Conservation (phyloP, 2,888 invertebrate genomes). For the Athalia circularis region DNA sequence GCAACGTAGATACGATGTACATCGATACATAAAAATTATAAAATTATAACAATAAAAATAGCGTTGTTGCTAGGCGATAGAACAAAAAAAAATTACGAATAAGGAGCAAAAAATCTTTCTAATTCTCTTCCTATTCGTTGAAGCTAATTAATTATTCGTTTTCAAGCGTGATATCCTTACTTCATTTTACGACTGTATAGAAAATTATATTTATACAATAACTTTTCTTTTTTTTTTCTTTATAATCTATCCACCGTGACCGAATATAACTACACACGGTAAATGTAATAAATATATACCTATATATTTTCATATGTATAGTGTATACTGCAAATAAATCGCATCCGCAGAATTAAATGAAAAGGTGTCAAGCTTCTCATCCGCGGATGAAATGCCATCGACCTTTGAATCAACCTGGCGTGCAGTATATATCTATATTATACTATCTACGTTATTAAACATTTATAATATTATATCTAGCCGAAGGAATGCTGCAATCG, state of each 20-base stretch:
- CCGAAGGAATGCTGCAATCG: slow-evolving; percentile 15
- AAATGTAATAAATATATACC: background rate
- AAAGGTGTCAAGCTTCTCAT: background rate
- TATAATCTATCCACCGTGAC: slow-evolving; percentile 12
- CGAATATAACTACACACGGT: slow-evolving; percentile 7
- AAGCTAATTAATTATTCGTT: slow-evolving; percentile 8
- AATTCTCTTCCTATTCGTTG: background rate
- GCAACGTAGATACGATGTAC: background rate
- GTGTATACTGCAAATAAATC: too few species aligned
- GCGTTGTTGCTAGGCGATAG: slow-evolving; percentile 26
- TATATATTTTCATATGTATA: too few species aligned
- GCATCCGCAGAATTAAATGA: too few species aligned
- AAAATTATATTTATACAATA: background rate
- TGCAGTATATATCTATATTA: background rate
- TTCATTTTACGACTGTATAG: background rate
- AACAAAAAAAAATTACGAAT: background rate
- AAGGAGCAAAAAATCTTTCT: background rate
- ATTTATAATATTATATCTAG: background rate
- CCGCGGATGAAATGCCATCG: background rate
- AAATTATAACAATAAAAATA: background rate
- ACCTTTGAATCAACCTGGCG: slow-evolving; percentile 3
- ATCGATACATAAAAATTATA: too few species aligned
- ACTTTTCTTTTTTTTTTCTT: background rate
- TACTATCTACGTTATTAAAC: background rate
- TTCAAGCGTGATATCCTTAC: background rate